phyloP scores from a whole-genome alignment of 92 coral and sea anemone genomes.

The Paramuricea clavata region DNA sequence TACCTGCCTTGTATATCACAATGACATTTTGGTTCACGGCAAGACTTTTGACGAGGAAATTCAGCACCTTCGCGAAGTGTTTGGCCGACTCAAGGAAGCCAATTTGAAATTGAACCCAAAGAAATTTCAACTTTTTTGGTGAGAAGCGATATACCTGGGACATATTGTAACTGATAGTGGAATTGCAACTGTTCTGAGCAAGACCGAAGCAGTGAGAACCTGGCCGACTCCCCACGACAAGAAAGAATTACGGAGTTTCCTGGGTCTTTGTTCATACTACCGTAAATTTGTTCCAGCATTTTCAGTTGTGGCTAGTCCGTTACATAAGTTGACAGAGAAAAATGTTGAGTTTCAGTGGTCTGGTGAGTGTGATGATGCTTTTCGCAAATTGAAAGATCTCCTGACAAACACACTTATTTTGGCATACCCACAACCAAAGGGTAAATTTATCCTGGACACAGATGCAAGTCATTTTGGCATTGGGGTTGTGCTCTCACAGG shows the following conservation, averaged over 20 bases:
- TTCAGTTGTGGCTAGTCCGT: not conserved
- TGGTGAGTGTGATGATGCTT: not conserved
- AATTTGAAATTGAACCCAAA: not conserved
- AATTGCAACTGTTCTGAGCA: not conserved
- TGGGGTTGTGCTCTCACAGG: constrained; percentile 70
- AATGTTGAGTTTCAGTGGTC: not conserved
- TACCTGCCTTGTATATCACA: constrained; percentile 3
- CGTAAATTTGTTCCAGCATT: constrained; percentile 10
- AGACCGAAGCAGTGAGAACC: not conserved
- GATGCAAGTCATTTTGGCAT: constrained; percentile 52
- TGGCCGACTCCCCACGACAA: constrained; percentile 55
- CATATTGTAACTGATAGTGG: not conserved
- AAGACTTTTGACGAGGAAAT: constrained; percentile 1
- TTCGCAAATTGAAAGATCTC: not conserved
- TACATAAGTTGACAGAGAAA: not conserved
- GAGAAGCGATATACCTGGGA: not conserved
- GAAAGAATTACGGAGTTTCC: constrained; percentile 18
- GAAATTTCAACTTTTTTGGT: not conserved
- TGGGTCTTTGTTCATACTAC: constrained; percentile 24
- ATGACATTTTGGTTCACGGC: constrained; percentile 12
- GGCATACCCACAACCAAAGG: not conserved
- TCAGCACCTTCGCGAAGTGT: not conserved
- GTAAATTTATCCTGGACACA: constrained; percentile 22
- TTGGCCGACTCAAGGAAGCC: not conserved
- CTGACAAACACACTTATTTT: constrained; percentile 16